These are phyloP conservation scores for Lagothrix lagotricha DNA, from an alignment of 2,797 vertebrate species.

Conservation along the genomic window DNA sequence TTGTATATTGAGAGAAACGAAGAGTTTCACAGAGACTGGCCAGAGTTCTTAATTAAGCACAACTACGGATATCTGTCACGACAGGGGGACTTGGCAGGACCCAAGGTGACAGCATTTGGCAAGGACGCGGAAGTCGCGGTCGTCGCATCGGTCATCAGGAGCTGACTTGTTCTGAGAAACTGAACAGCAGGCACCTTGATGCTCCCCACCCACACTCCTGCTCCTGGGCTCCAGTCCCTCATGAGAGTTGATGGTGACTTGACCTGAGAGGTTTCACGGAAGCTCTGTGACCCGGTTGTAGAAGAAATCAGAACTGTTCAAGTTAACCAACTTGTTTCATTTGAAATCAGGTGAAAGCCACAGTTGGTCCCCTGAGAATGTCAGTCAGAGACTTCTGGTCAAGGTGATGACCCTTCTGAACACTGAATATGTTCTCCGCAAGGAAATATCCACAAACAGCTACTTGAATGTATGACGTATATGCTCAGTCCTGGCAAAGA, in stretches of 20 bases:
- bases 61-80: not conserved
- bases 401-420: not conserved
- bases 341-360: not conserved
- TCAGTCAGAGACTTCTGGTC: not conserved
- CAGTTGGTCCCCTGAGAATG: not conserved
- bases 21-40: not conserved
- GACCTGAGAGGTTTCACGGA: not conserved
- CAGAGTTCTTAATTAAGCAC: not conserved
- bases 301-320: not conserved
- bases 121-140: not conserved
- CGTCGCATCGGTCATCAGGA: not conserved
- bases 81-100: not conserved
- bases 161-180: not conserved
- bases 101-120: not conserved
- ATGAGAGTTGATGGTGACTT: not conserved
- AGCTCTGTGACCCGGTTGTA: not conserved
- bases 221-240: not conserved
- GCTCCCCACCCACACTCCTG: accelerated
- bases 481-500: not conserved
- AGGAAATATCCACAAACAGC: not conserved
- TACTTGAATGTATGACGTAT: slow-evolving; percentile 51
- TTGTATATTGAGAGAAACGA: not conserved
- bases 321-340: not conserved
- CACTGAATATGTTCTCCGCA: not conserved
- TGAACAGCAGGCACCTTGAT: accelerated